Percentiles rank a stretch among this genome's conserved stretches.
Evolutionary conservation across 1,140 invertebrate species (phyloP).

Genomic region (Brachystomella parvula): DNA sequence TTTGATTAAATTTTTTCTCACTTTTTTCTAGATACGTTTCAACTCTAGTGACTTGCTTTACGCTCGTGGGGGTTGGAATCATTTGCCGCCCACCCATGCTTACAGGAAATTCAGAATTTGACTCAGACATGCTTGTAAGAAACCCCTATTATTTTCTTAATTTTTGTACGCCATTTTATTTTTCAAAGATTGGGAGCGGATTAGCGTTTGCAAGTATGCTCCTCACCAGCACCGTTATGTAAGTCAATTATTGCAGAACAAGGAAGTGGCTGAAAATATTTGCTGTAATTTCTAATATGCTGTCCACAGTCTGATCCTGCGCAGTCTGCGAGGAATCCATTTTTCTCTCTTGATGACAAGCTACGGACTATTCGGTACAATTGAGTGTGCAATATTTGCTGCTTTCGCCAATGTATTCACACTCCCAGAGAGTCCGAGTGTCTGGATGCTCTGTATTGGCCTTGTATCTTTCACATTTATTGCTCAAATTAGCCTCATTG

Average conservation of each 20-base stretch:
- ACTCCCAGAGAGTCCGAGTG: background rate
- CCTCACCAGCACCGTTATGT: background rate
- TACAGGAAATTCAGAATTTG: background rate
- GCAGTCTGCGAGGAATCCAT: background rate
- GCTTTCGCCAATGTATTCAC: background rate
- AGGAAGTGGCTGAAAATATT: background rate
- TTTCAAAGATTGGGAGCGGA: background rate
- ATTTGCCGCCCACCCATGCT: conserved; percentile 3
- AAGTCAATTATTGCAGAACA: background rate
- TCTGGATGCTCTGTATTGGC: background rate
- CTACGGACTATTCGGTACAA: conserved; percentile 20
- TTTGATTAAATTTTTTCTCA: background rate
- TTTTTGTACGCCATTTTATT: background rate
- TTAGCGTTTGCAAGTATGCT: background rate
- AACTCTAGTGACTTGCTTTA: background rate
- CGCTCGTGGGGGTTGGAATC: background rate
- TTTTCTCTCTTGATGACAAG: conserved; percentile 1
- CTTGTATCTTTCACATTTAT: background rate
- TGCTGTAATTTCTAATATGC: background rate
- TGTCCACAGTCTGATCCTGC: background rate
- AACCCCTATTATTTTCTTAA: background rate
- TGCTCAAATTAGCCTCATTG: background rate
- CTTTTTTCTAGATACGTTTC: background rate
- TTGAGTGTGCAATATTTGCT: conserved; percentile 21
- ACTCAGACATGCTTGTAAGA: background rate